Conservation (phyloP, 2,797 vertebrate species). For the Cirrhinus molitorella region DNA sequence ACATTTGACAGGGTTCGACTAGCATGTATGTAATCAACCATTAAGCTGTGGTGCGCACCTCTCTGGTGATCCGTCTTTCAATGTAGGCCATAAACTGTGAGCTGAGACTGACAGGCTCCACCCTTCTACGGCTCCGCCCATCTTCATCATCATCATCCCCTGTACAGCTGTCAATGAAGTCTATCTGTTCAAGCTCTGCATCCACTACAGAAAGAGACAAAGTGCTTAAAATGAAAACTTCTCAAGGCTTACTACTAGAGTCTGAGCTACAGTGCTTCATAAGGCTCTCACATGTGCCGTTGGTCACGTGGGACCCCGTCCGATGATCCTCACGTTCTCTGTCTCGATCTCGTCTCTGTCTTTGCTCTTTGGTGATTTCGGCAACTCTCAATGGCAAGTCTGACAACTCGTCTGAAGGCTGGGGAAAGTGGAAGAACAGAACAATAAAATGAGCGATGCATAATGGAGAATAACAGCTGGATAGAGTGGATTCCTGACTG, state of each 20-base stretch:
- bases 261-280: neutral
- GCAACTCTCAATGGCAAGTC: conserved; percentile 86
- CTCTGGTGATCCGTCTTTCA: conserved; percentile 88
- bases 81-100: conserved; percentile 98
- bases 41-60: conserved; percentile 75
- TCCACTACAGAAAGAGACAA: conserved; percentile 75
- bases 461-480: neutral
- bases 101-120: conserved; percentile 86
- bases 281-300: conserved; percentile 85
- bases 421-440: neutral
- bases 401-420: conserved; percentile 92
- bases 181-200: conserved; percentile 91
- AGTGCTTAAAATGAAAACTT: neutral
- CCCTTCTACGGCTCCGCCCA: conserved; percentile 73
- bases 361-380: conserved; percentile 90
- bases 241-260: neutral
- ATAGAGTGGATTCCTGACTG: neutral
- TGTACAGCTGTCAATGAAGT: conserved; percentile 93
- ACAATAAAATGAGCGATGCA: neutral
- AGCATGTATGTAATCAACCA: neutral
- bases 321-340: conserved; percentile 79
- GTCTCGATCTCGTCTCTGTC: conserved; percentile 82
- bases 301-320: conserved; percentile 77
- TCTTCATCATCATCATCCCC: conserved; percentile 90
- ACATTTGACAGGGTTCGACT: neutral